Percentiles rank a stretch among this genome's conserved stretches.
These are phyloP conservation scores for Aulostomus chinensis DNA, from an alignment of 2,797 vertebrate genomes.

Conservation along the genomic window DNA sequence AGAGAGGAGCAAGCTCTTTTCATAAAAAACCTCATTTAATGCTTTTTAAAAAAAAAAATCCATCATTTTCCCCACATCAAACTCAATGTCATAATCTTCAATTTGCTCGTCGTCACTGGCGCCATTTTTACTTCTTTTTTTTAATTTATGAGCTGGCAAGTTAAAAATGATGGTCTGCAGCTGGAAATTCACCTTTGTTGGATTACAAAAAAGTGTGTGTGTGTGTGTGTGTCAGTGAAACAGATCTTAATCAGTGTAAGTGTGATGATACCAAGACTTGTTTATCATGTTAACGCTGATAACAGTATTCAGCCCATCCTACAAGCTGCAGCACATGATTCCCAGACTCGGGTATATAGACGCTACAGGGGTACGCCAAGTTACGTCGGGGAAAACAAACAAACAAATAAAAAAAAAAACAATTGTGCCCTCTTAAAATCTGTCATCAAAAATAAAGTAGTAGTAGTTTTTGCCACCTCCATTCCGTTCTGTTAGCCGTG, in stretches of 20 bases:
- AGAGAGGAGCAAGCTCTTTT: constrained; percentile 17
- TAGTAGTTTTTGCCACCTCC: too few species aligned
- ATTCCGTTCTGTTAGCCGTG: too few species aligned
- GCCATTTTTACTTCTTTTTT: constrained; percentile 11
- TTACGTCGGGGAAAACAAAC: too few species aligned
- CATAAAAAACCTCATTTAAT: constrained; percentile 62
- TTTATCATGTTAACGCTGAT: constrained; percentile 45
- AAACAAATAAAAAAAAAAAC: too few species aligned
- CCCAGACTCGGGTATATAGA: too few species aligned
- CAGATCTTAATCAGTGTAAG: constrained; percentile 54
- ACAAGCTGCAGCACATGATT: too few species aligned
- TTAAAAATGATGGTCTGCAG: constrained; percentile 39
- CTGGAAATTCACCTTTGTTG: constrained; percentile 34
- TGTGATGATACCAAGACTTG: constrained; percentile 46
- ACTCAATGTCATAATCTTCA: constrained; percentile 67
- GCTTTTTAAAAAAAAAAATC: constrained; percentile 11
- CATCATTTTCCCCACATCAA: constrained; percentile 46
- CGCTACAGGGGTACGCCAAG: too few species aligned
- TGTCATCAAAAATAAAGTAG: too few species aligned
- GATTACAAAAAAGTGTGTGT: constrained; percentile 25
- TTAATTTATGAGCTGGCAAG: constrained; percentile 50
- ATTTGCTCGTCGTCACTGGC: constrained; percentile 57
- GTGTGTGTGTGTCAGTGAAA: constrained; percentile 2
- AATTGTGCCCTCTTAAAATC: too few species aligned
- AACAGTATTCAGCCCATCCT: constrained; percentile 58